Conservation (phyloP, 2,797 vertebrate species). For the Oceanodroma leucorhoa region DNA sequence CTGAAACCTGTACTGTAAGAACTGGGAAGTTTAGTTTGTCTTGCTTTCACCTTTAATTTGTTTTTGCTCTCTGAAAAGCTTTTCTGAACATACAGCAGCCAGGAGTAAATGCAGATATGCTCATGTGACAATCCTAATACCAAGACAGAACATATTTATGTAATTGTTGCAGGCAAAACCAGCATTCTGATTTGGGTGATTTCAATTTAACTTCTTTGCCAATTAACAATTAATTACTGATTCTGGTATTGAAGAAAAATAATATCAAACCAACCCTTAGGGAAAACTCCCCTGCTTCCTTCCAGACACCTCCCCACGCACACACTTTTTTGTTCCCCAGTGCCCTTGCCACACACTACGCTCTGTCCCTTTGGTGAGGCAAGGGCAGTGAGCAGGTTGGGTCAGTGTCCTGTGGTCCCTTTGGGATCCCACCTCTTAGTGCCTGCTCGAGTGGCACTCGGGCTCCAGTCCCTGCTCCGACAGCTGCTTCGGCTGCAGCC, state of each 20-base stretch:
- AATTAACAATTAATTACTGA: neutral
- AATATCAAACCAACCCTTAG: neutral
- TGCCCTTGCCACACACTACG: no score
- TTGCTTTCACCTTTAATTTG: neutral
- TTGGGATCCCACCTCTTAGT: neutral
- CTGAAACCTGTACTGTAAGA: neutral
- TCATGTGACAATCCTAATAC: neutral
- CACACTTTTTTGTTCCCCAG: neutral
- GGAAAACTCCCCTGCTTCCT: neutral
- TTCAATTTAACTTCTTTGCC: neutral
- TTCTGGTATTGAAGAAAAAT: neutral
- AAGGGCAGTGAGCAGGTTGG: neutral
- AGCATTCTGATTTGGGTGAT: neutral
- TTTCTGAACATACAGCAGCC: neutral
- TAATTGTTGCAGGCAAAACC: neutral
- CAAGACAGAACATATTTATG: neutral
- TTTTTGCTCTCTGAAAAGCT: neutral
- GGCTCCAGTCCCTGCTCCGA: neutral
- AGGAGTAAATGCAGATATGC: neutral
- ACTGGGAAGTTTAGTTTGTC: neutral
- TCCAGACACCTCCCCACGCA: fast-evolving
- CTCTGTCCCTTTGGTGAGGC: neutral
- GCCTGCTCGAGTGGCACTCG: fast-evolving
- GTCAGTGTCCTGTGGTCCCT: no score
- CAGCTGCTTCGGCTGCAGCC: neutral